Evolutionary conservation across 2,797 vertebrate genomes (phyloP).

Genomic region (Anisognathus igniventris): DNA sequence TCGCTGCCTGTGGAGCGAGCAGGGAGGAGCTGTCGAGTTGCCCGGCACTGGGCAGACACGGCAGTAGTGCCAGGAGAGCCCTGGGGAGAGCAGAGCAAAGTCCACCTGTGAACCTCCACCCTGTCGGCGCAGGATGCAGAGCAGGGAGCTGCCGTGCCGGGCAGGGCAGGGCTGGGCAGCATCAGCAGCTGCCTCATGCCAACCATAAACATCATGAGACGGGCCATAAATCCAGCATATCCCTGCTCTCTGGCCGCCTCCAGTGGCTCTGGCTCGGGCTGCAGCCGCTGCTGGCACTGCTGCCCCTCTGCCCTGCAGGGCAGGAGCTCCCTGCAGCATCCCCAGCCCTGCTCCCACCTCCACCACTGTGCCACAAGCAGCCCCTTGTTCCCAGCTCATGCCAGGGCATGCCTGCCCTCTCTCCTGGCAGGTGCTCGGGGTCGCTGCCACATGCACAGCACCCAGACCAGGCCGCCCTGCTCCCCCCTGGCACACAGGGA

Average conservation of each 20-base stretch:
- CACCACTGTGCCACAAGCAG: rapidly evolving
- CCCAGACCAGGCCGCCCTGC: background rate
- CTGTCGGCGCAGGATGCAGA: background rate
- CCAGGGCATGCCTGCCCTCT: background rate
- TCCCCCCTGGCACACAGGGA: background rate
- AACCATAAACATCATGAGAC: slow-evolving; percentile 15
- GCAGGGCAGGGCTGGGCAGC: slow-evolving; percentile 1
- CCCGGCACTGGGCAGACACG: background rate
- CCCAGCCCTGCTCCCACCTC: background rate
- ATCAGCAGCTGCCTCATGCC: background rate
- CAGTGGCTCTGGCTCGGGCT: background rate
- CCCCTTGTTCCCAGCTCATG: rapidly evolving
- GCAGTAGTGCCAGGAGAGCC: background rate
- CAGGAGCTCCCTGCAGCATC: background rate
- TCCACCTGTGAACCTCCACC: background rate
- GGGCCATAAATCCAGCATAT: background rate
- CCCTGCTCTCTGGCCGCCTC: background rate
- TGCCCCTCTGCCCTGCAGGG: background rate
- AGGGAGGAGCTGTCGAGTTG: background rate
- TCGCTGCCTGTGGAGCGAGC: background rate
- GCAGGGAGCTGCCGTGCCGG: rapidly evolving
- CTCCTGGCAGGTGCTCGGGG: rapidly evolving
- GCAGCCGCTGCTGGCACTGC: background rate
- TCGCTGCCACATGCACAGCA: background rate
- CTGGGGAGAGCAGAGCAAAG: slow-evolving; percentile 1